These are phyloP conservation scores for Pachycephus smyrnensis DNA, from an alignment of 2,888 invertebrate species.

Conservation along the genomic window DNA sequence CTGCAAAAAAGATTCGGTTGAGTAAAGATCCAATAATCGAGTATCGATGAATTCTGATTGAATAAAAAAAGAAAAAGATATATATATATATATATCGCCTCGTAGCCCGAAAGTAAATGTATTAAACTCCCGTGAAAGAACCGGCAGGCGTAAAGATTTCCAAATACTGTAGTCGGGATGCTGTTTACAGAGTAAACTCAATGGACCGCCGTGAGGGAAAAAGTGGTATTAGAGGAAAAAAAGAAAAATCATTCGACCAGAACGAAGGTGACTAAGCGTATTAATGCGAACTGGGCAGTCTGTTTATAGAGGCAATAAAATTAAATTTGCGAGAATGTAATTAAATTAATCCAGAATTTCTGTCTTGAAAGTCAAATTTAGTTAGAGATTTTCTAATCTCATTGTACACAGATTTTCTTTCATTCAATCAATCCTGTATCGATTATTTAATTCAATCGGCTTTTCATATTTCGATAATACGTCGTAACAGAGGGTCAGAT, in stretches of 20 bases:
- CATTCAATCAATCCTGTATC: neutral
- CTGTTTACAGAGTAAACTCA: conserved; percentile 6
- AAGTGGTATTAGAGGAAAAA: conserved; percentile 25
- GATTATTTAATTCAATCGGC: neutral
- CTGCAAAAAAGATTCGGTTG: too few species aligned
- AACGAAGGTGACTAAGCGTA: conserved; percentile 29
- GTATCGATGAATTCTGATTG: too few species aligned
- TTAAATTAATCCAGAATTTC: neutral
- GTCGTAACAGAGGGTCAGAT: neutral
- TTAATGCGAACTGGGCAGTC: conserved; percentile 26
- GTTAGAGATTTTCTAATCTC: too few species aligned
- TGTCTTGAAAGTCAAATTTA: too few species aligned
- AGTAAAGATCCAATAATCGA: too few species aligned
- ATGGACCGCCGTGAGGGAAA: neutral
- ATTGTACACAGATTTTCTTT: neutral
- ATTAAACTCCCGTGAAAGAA: neutral
- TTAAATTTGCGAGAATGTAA: conserved; percentile 15
- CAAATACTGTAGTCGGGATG: neutral
- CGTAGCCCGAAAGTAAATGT: neutral
- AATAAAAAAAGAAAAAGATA: too few species aligned
- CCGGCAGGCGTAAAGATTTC: neutral
- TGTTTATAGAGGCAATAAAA: neutral
- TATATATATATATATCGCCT: too few species aligned
- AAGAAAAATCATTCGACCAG: conserved; percentile 35
- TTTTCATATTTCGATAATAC: neutral